Evolutionary conservation across 2,888 invertebrate genomes (phyloP).

Genomic region (Trisateles emortualis): DNA sequence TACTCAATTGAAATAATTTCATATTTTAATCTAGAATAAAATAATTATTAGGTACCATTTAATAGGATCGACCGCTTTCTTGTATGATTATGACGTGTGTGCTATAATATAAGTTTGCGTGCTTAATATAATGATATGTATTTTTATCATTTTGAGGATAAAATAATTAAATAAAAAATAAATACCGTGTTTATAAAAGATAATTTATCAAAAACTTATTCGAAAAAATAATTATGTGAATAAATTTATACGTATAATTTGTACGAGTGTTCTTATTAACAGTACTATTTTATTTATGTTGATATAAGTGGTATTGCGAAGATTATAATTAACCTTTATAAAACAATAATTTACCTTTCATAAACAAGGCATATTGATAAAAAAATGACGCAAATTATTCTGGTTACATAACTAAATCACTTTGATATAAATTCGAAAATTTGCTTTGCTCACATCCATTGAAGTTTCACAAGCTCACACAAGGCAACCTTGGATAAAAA

Average conservation of each 20-base stretch:
- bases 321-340: not conserved
- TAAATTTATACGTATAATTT: not conserved
- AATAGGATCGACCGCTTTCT: conserved; percentile 34
- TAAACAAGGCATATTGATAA: conserved; percentile 30
- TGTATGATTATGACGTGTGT: conserved; percentile 27
- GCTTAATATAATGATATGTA: conserved; percentile 62
- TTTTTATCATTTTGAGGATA: conserved; percentile 31
- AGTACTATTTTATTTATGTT: not conserved
- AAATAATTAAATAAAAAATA: conserved; percentile 21
- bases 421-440: conserved; percentile 11
- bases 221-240: not conserved
- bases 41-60: not conserved
- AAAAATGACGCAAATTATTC: not conserved
- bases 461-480: conserved; percentile 28
- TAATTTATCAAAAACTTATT: not conserved
- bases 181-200: conserved; percentile 40
- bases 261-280: not conserved
- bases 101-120: conserved; percentile 47
- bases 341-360: conserved; percentile 13
- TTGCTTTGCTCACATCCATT: conserved; percentile 17
- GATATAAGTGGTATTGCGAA: too few relatives aligned
- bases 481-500: conserved; percentile 38
- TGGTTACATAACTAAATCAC: conserved; percentile 1
- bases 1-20: too few relatives aligned
- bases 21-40: too few relatives aligned